A percentile compares a stretch with the other conserved stretches of the same genome.
These are phyloP conservation scores for Botia almorhae DNA, from an alignment of 2,797 vertebrate genomes.

Conservation along the genomic window DNA sequence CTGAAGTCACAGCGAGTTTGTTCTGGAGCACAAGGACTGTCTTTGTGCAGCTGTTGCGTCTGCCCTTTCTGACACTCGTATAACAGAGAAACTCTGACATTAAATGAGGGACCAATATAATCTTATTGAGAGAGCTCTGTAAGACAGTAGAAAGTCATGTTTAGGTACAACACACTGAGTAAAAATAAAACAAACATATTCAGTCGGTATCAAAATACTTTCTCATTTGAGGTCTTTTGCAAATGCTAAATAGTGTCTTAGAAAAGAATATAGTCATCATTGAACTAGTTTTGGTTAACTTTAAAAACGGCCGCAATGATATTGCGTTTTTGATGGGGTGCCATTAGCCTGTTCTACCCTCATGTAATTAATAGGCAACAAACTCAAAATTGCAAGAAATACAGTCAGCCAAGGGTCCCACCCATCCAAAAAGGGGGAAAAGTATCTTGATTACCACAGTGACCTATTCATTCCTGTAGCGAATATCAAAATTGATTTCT, in stretches of 20 bases:
- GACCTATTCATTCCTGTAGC: no score
- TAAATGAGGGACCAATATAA: constrained; percentile 47
- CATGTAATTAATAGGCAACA: no score
- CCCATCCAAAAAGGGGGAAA: no score
- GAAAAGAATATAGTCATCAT: no score
- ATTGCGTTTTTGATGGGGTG: no score
- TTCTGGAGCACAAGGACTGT: constrained; percentile 63
- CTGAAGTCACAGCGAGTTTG: constrained; percentile 70
- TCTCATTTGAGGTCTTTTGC: neutral
- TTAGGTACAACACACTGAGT: constrained; percentile 27
- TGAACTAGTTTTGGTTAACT: no score
- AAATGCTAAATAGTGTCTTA: neutral
- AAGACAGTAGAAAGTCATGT: constrained; percentile 15
- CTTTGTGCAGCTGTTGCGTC: constrained; percentile 66
- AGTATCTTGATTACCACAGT: no score
- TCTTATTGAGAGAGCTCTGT: constrained; percentile 48
- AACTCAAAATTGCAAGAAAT: no score
- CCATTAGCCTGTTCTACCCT: no score
- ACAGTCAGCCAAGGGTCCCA: no score
- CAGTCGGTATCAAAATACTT: neutral
- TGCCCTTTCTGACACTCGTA: constrained; percentile 60
- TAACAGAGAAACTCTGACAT: constrained; percentile 43
- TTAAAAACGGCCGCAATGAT: no score
- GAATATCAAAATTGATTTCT: no score
- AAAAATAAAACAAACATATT: constrained; percentile 10